Base-by-base conservation (phyloP, 2,888 invertebrate genomes). In the Stenchaetothrips biformis region DNA sequence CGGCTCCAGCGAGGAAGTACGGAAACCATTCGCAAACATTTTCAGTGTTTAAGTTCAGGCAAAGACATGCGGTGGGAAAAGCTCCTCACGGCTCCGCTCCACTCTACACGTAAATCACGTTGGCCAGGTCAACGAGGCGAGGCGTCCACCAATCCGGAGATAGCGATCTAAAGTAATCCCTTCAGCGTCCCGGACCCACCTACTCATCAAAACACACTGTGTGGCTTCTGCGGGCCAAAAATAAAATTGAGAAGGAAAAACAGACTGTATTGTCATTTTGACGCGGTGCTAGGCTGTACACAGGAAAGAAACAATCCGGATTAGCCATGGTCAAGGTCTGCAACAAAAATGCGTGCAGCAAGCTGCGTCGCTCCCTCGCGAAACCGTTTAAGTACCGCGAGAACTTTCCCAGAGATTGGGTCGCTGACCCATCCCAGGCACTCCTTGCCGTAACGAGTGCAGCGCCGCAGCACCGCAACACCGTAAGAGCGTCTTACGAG, bases 151-250 rank as follows among this genome's bases (percentile, higher is more conserved):
- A 13, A 18, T 53, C 53, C 18, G 18, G 8, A 74, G 67, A 74
- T 74, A 74, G 67, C 67, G 67, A 74, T 74, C 67, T 74, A 74
- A 74, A 74, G 67, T 74, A 74, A 74, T 74, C 67, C 67, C 67
- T 25, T 9, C 67, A 18, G 37, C 37, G 25, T 21, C 67, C 67
- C 67, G 67, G 67, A 21, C 67, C 67, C 67, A 25, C 67, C 67
- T 25, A 74, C 67, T 25, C 67, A 74, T 74, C 67, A 74, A 25
- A 74, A 25, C 59, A 59, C 59, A 18, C 59, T 13, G 16, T 37
- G 37, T 16, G 59, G 18, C 59, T 59, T 59, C 59, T 59, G 37
- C 37, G 37, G 37, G 37, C 37, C 37, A 37, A 37, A 37, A 37
- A 37, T 2, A 37, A 37, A 37, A 37, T n/a, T n/a, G 37, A 59